Base-by-base conservation (phyloP, 2,113 vertebrate genomes). In the Prunella fulvescens region DNA sequence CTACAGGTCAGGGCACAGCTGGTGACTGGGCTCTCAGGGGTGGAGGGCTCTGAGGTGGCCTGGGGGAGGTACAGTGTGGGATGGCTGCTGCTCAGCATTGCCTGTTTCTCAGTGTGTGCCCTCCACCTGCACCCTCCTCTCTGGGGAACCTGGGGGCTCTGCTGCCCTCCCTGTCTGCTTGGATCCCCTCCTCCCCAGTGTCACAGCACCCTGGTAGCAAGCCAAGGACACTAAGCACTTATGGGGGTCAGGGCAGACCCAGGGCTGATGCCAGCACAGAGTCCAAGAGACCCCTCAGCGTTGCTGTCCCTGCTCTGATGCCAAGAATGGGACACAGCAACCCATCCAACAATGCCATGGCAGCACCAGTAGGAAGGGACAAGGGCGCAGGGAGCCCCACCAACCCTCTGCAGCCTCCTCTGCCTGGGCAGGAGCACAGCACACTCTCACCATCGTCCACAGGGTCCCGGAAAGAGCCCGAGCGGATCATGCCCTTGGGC, bases 401-500 rank as follows among this genome's bases (percentile, higher is more conserved):
- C 9, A 12, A 28, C 20, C 71, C 53, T 33, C 33, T 1, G 3
- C 39, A 92, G 19, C 62, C 67, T 71, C 45, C 57, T 84, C 44
- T 6, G 60, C 72, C 65, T 10, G 53, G 40, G 86, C 71, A 80
- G 93, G 48, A 72, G 79, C 1, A 3, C 60, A 72, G 90, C 95
- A 88, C 81, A 45, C 77, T 93, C 98, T 99, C 98, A 99, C 99
- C 98, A 31, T 99, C 99, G 1, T 99, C 99, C 92, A 98, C 97
- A 50, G 98, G 95, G 83, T 99, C 99, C 87, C 99, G 98, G 98
- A 99, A 99, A 91, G 99, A 99, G 88, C 99, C 99, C 2, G 99
- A 99, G 89, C 98, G 99, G 98, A 99, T 99, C 98, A 98, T 98
- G 96, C 99, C 99, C 97, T 99, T 99, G 92, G 99, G 98, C 76